Evolutionary conservation across 2,888 invertebrate species (phyloP).

Genomic region (Aspidapion aeneum): DNA sequence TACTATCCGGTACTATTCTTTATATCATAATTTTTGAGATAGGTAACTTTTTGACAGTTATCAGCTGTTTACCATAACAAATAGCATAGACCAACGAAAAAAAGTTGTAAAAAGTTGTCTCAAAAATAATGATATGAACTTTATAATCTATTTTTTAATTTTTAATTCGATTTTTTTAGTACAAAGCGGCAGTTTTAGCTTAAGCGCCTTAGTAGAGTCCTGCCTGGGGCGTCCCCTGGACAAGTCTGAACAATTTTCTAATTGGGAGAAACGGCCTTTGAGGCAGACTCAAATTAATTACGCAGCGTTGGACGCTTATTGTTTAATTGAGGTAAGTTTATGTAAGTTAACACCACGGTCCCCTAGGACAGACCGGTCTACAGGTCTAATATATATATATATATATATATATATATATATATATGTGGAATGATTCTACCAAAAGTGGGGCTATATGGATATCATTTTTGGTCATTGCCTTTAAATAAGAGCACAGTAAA

Average conservation of each 20-base stretch:
- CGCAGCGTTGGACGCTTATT: constrained; percentile 87
- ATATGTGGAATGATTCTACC: not conserved
- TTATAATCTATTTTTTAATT: not conserved
- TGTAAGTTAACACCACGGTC: too few relatives aligned
- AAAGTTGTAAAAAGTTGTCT: too few relatives aligned
- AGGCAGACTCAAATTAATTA: constrained; percentile 74
- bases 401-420: too few relatives aligned
- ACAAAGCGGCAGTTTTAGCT: constrained; percentile 58
- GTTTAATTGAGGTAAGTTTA: constrained; percentile 60
- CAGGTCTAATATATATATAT: too few relatives aligned
- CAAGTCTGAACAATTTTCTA: constrained; percentile 88
- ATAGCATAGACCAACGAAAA: too few relatives aligned
- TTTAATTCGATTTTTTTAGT: constrained; percentile 29
- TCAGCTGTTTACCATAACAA: too few relatives aligned
- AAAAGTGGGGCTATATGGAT: not conserved
- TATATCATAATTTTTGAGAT: too few relatives aligned
- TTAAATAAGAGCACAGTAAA: too few relatives aligned
- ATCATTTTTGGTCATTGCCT: not conserved
- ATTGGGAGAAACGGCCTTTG: constrained; percentile 84
- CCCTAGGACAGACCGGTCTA: too few relatives aligned
- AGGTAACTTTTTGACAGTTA: not conserved
- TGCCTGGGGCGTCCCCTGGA: constrained; percentile 75
- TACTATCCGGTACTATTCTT: too few relatives aligned
- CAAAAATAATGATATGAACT: too few relatives aligned
- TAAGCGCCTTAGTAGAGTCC: constrained; percentile 70